These are phyloP conservation scores for Bicyclus anynana DNA, from an alignment of 1,140 invertebrate genomes.

Conservation along the genomic window DNA sequence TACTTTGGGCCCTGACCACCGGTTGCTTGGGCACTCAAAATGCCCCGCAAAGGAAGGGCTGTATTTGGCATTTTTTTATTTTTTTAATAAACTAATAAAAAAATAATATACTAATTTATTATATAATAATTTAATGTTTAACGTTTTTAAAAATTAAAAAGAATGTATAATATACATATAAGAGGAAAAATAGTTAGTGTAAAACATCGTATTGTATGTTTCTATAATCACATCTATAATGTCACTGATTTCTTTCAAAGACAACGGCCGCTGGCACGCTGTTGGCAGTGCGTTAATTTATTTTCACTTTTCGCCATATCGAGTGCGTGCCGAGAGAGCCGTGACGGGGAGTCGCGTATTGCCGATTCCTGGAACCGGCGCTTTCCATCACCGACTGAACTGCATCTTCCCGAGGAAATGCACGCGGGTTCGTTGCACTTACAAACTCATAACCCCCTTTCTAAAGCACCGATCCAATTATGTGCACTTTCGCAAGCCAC, in stretches of 20 bases:
- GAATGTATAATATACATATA: too few species aligned
- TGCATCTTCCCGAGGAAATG: conserved; percentile 72
- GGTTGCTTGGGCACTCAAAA: too few species aligned
- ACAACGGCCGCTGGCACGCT: neutral
- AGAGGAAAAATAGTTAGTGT: too few species aligned
- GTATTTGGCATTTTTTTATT: too few species aligned
- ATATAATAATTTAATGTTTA: too few species aligned
- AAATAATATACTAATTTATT: too few species aligned
- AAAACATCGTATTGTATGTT: too few species aligned
- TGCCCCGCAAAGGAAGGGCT: too few species aligned
- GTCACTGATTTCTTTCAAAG: neutral
- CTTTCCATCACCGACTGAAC: conserved; percentile 59
- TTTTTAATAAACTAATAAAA: too few species aligned
- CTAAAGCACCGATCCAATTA: conserved; percentile 76
- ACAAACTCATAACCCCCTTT: conserved; percentile 77
- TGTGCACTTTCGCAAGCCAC: conserved; percentile 75
- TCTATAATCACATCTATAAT: too few species aligned
- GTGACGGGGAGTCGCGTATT: conserved; percentile 38
- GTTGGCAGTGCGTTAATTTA: conserved; percentile 38
- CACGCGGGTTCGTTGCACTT: conserved; percentile 73
- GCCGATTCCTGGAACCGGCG: conserved; percentile 65
- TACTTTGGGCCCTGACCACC: too few species aligned
- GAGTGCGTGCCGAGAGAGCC: conserved; percentile 44
- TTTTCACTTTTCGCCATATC: conserved; percentile 70
- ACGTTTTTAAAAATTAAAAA: too few species aligned